Base-by-base conservation (phyloP, 2,797 vertebrate species). In the Scolopax rusticola region DNA sequence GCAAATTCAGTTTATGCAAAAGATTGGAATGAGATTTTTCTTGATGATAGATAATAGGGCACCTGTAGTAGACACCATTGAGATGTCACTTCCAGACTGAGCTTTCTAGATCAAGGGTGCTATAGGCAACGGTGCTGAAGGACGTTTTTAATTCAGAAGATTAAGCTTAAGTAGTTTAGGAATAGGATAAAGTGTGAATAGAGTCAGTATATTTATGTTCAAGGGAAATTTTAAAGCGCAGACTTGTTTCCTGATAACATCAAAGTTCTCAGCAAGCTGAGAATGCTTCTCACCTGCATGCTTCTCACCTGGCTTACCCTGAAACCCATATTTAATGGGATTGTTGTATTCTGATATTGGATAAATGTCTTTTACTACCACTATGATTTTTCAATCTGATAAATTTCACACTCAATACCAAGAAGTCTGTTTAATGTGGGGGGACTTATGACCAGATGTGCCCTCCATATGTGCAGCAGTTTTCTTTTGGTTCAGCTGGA, bases 321-420 rank as follows among this genome's bases (percentile, higher is more conserved):
- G n/a, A 68, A 61, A 56, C 21, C 25, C 11, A 56, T 15, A 47
- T 56, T 63, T 23, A 14, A 4, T 51, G 25, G 28, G 50, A 18
- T 47, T 64, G 50, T 45, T 50, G 4, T 25, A 18, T 6, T 48
- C 36, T 20, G 23, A 5, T 40, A 28, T 59, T 59, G 36, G 18
- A 20, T n/a, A 47, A 36, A 24, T 24, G 5, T 54, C 47, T 90
- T 64, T 28, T 61, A 12, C 15, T 38, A 3, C 15, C 40, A 11
- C 20, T n/a, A 19, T 43, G 36, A 38, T 36, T 53, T 47, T 30
- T 54, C 24, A 54, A 43, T 60, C 20, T 17, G 56, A 18, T 30
- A 1, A 1, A 1, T 80, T 56, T 65, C 1, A 1, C 36, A 12
- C 36, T 36, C 2, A 15, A 6, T 47, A 33, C 9, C 28, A 47